Percentiles rank a stretch among this genome's conserved stretches.
phyloP scores from a whole-genome alignment of 2,888 invertebrate genomes.

The Sphaerophoria taeniata region DNA sequence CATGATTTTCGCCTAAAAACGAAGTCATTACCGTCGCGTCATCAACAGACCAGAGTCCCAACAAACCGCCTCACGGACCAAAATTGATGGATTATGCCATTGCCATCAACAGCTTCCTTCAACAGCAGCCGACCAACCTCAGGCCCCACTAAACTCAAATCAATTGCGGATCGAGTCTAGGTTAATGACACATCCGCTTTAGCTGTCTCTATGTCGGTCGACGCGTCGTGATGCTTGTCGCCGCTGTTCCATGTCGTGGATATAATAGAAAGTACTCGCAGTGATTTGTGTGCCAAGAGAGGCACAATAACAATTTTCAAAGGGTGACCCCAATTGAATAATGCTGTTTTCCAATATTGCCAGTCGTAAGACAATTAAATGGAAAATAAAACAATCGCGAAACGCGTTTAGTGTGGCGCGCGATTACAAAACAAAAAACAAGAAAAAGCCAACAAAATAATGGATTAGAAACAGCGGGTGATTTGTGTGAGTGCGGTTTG shows the following conservation, averaged over 20 bases:
- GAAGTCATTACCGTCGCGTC: background rate
- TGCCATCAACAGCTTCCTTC: constrained; percentile 11
- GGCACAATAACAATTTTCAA: background rate
- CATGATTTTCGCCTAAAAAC: constrained; percentile 17
- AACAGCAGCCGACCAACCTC: background rate
- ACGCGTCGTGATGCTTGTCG: background rate
- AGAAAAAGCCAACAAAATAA: background rate
- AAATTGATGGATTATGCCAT: constrained; percentile 48
- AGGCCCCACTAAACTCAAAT: constrained; percentile 1
- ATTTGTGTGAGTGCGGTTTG: constrained; percentile 16
- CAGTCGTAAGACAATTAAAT: constrained; percentile 55
- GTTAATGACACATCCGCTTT: constrained; percentile 57
- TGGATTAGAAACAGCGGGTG: constrained; percentile 47
- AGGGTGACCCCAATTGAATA: constrained; percentile 34
- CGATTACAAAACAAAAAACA: background rate
- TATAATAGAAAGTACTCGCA: constrained; percentile 27
- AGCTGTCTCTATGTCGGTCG: background rate
- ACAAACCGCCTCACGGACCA: background rate
- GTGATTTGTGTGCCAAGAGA: constrained; percentile 43
- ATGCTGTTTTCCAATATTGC: constrained; percentile 26
- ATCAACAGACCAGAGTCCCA: background rate
- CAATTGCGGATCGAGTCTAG: constrained; percentile 37
- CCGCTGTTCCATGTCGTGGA: constrained; percentile 2
- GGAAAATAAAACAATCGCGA: constrained; percentile 39
- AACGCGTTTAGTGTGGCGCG: constrained; percentile 11